A percentile compares a stretch with the other conserved stretches of the same genome.
These are phyloP conservation scores for Callopanchax toddi DNA, from an alignment of 2,113 vertebrate species.

Conservation along the genomic window DNA sequence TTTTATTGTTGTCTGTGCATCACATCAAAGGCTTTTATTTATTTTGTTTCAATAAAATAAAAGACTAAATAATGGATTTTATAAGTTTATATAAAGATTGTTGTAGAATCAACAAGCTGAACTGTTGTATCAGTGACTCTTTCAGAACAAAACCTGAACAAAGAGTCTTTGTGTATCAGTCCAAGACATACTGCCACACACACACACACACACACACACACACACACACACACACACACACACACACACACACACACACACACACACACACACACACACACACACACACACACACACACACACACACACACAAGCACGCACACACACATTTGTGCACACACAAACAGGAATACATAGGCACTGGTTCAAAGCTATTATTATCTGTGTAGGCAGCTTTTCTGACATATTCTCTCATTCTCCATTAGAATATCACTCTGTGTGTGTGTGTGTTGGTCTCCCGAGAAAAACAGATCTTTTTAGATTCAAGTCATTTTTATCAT, in stretches of 20 bases:
- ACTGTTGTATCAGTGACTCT: no score
- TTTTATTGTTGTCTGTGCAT: no score
- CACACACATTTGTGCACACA: no score
- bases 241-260: slow-evolving; percentile 4
- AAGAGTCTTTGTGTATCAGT: slow-evolving; percentile 36
- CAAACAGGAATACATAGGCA: no score
- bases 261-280: no score
- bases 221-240: slow-evolving; percentile 3
- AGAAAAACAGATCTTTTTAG: slow-evolving; percentile 1
- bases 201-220: background rate
- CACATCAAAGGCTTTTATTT: no score
- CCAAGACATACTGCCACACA: background rate
- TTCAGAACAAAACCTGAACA: slow-evolving; percentile 27
- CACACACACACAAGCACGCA: no score
- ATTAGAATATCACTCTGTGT: background rate
- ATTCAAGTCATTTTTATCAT: slow-evolving; percentile 15
- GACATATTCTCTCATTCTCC: slow-evolving; percentile 13
- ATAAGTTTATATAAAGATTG: no score
- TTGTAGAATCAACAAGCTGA: no score
- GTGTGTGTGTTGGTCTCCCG: background rate
- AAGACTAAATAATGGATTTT: no score
- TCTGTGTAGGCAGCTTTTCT: slow-evolving; percentile 31
- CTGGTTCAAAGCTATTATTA: slow-evolving; percentile 45
- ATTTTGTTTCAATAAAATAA: no score
- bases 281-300: no score